A percentile compares a stretch with the other conserved stretches of the same genome.
phyloP scores from a whole-genome alignment of 2,888 invertebrate genomes.

The Tuberolachnus salignus region DNA sequence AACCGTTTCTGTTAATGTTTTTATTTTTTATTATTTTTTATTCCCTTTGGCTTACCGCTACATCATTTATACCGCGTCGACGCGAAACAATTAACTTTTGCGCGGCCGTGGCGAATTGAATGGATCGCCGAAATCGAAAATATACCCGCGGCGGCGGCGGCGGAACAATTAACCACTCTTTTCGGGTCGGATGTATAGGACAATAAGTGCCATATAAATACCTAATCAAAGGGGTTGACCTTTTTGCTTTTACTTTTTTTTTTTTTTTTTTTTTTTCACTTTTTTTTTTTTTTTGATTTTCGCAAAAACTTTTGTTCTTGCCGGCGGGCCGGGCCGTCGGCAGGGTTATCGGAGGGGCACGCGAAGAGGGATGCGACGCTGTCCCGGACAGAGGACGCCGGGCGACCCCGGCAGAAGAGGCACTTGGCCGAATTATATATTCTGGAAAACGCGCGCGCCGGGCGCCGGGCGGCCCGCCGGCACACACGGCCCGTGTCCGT shows the following conservation, averaged over 20 bases:
- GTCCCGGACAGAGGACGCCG: slow-evolving; percentile 51
- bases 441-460: slow-evolving; percentile 44
- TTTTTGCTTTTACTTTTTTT: slow-evolving; percentile 20
- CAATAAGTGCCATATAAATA: slow-evolving; percentile 55
- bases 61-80: not conserved
- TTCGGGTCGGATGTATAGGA: slow-evolving; percentile 46
- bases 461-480: slow-evolving; percentile 29
- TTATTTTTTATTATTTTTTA: no score
- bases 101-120: not conserved
- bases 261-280: not conserved
- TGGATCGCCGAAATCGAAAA: slow-evolving; percentile 44
- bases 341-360: no score
- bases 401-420: slow-evolving; percentile 34
- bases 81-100: slow-evolving; percentile 28
- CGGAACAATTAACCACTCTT: slow-evolving; percentile 53
- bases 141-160: slow-evolving; percentile 44
- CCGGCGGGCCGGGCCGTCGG: not conserved
- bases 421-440: slow-evolving; percentile 54
- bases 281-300: not conserved
- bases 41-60: not conserved
- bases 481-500: slow-evolving; percentile 32
- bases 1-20: slow-evolving; percentile 26
- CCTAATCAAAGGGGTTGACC: slow-evolving; percentile 51
- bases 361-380: slow-evolving; percentile 21
- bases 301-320: slow-evolving; percentile 49